Percentiles rank a stretch among this genome's conserved stretches.
phyloP scores from a whole-genome alignment of 2,888 invertebrate genomes.

The Quadriops clusia region DNA sequence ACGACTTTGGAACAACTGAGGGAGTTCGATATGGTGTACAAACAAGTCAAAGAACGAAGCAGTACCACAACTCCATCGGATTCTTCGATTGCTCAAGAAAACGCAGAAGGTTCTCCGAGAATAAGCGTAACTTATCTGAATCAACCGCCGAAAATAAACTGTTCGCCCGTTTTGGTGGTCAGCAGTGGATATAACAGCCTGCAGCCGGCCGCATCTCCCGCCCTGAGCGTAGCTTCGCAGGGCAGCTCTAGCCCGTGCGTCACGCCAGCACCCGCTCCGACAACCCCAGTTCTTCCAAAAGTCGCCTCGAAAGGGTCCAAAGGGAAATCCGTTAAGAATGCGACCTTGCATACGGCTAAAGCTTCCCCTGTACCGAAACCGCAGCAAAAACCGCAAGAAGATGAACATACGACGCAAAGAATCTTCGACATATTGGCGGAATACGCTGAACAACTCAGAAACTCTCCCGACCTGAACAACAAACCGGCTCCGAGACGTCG shows the following conservation, averaged over 20 bases:
- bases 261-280: slow-evolving; percentile 41
- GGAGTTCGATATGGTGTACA: slow-evolving; percentile 70
- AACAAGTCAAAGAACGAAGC: slow-evolving; percentile 68
- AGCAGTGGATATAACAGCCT: slow-evolving; percentile 42
- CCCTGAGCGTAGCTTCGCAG: slow-evolving; percentile 44
- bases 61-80: slow-evolving; percentile 36
- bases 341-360: slow-evolving; percentile 48
- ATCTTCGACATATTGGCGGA: slow-evolving; percentile 70
- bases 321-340: slow-evolving; percentile 45
- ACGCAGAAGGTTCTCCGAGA: slow-evolving; percentile 33
- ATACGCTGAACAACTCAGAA: slow-evolving; percentile 67
- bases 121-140: slow-evolving; percentile 45
- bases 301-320: slow-evolving; percentile 33
- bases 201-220: slow-evolving; percentile 42
- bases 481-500: slow-evolving; percentile 68
- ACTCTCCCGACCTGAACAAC: slow-evolving; percentile 67
- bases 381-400: slow-evolving; percentile 65
- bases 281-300: slow-evolving; percentile 20
- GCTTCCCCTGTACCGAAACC: slow-evolving; percentile 54
- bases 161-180: slow-evolving; percentile 43
- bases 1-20: slow-evolving; percentile 65
- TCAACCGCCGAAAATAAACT: slow-evolving; percentile 37
- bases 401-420: slow-evolving; percentile 68
- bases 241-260: slow-evolving; percentile 47
- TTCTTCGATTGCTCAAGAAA: slow-evolving; percentile 21